Conservation (phyloP, 2,888 invertebrate genomes). For the Ennomos fuscantarius region DNA sequence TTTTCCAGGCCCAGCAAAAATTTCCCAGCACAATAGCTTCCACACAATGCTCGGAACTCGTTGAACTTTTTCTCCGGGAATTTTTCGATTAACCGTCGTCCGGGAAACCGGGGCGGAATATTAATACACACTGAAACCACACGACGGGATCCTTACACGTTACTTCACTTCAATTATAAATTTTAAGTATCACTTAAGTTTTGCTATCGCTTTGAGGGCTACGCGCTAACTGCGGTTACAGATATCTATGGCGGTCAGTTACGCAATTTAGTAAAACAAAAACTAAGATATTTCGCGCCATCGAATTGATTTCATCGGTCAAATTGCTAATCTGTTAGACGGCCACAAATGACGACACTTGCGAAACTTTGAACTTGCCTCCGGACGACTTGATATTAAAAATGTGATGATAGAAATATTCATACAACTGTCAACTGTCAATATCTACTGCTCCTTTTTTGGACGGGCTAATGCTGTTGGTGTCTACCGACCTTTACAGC, state of each 20-base stretch:
- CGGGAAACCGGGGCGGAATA: conserved; percentile 22
- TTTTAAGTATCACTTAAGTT: conserved; percentile 27
- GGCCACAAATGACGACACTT: conserved; percentile 11
- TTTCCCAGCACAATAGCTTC: conserved; percentile 52
- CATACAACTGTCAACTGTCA: not conserved
- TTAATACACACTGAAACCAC: conserved; percentile 41
- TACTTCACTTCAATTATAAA: conserved; percentile 17
- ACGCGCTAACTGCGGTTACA: conserved; percentile 50
- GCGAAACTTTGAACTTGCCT: conserved; percentile 25
- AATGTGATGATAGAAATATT: no score
- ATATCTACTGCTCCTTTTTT: not conserved
- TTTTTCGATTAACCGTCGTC: conserved; percentile 40
- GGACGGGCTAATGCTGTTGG: no score
- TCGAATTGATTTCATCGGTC: conserved; percentile 56
- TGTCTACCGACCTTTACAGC: no score
- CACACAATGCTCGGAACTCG: conserved; percentile 59
- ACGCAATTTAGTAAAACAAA: conserved; percentile 50
- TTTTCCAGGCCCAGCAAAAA: conserved; percentile 44
- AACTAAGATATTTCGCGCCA: conserved; percentile 48
- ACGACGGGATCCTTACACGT: conserved; percentile 38
- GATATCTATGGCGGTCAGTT: conserved; percentile 49
- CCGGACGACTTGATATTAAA: not conserved
- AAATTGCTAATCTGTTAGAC: conserved; percentile 37
- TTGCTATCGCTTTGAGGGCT: conserved; percentile 38
- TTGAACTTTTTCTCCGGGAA: conserved; percentile 51